Base-by-base conservation (phyloP, 2,888 invertebrate genomes). In the Drosophila pseudotalamancana region DNA sequence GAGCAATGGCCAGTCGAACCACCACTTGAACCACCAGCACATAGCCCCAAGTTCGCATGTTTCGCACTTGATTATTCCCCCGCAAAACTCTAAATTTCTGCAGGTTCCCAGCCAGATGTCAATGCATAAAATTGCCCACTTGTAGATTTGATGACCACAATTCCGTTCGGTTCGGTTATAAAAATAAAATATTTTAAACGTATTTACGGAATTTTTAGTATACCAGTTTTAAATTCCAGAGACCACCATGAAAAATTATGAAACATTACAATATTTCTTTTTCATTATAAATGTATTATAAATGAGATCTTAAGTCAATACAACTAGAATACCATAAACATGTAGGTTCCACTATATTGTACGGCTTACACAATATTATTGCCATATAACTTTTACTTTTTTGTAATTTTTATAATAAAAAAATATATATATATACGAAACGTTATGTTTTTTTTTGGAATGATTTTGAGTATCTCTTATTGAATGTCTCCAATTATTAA, bases 71-170 rank as follows among this genome's bases (percentile, higher is more conserved):
- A 73, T 89, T 29, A 89, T 89, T 57, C 90, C 90, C 27, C 89
- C 89, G n/a, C 90, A 89, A 54, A 89, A 89, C 62, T 66, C 88
- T 5, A 90, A 89, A 12, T 89, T 78, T 54, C 54, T 89, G 40
- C 89, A 89, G 62, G 88, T 90, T 45, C 90, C 90, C 51, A 73
- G 71, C 23, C 73, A 77, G 32, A 74, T 82, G 4, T 65, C 73
- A 32, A 31, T 72, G 2, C 79, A 75, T 45, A 83, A 78, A 59
- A 68, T 88, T 46, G 86, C 86, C 27, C 89, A 89, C 45, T 61
- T 89, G 67, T 89, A 77, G 34, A 50, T 23, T 45, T n/a, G 1
- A 35, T 11, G 14, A 5, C 1, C 9, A 23, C 6, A 40, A 23
- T 6, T 23, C 23, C 6, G 0, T 18, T 37, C n/a, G n/a, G 5